Conservation (phyloP, 1,140 invertebrate genomes). For the Parapsyche elsis region DNA sequence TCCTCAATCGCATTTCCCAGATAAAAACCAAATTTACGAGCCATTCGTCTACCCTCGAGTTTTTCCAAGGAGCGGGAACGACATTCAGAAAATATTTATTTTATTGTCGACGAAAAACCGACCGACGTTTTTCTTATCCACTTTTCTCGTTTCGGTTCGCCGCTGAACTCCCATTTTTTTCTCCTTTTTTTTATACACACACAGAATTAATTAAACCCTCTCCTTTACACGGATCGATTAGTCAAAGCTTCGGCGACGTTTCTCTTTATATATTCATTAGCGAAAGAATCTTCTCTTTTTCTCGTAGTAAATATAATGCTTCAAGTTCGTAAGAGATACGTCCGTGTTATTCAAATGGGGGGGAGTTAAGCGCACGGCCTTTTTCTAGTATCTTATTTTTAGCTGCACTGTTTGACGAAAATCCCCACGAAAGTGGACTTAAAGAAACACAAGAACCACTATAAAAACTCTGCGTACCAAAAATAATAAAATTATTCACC, state of each 20-base stretch:
- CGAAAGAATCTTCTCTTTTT: too few relatives aligned
- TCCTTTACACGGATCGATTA: background rate
- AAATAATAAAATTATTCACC: too few relatives aligned
- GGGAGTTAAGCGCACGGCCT: too few relatives aligned
- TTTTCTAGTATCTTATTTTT: too few relatives aligned
- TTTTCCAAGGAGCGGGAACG: background rate
- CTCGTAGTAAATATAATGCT: too few relatives aligned
- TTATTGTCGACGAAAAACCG: background rate
- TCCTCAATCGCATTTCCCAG: constrained; percentile 24
- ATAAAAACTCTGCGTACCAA: too few relatives aligned
- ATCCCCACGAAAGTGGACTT: too few relatives aligned
- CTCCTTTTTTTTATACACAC: background rate
- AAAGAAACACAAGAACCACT: too few relatives aligned
- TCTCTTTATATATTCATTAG: background rate
- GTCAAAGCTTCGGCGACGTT: background rate
- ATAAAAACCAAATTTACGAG: constrained; percentile 32
- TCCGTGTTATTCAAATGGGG: too few relatives aligned
- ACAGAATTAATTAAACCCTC: constrained; percentile 5
- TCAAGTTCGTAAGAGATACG: too few relatives aligned
- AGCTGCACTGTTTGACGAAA: too few relatives aligned
- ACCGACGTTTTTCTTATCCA: constrained; percentile 1
- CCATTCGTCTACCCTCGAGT: background rate
- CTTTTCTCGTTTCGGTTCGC: constrained; percentile 5
- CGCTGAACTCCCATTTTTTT: background rate
- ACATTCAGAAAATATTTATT: constrained; percentile 10